Evolutionary conservation across 2,797 vertebrate species (phyloP), one percentile per base, ranked within the genome.

Genomic region (Cottoperca gobio): DNA sequence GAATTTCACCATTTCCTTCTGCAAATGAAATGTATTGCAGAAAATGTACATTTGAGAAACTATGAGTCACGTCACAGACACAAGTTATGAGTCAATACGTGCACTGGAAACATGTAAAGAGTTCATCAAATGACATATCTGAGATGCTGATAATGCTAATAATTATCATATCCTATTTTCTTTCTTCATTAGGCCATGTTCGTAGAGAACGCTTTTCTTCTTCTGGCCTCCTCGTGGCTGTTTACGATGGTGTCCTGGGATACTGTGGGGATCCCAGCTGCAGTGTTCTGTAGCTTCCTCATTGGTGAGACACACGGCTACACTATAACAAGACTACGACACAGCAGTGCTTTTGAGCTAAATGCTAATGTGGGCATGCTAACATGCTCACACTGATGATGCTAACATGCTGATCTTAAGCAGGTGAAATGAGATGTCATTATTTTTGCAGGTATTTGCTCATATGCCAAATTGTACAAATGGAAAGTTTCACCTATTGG

Each of bases 151-250:
- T 10, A 35, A 42, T 70, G n/a, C n/a, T n/a, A n/a, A n/a, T n/a
- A n/a, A n/a, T n/a, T n/a, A n/a, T n/a, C n/a, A n/a, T n/a, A n/a
- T n/a, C 72, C 46, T 78, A 21, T 83, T 12, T 80, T 40, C 42
- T 3, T 81, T 52, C 3, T 24, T 69, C 50, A 43, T 43, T 70
- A 97, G 96, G 89, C 93, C 6, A 97, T 96, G 96, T 92, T 97
- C 77, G 14, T 96, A 66, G 96, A 97, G 84, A 96, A 97, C 23
- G 75, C 80, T 0, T 71, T 96, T 23, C 95, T 97, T 55, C 86
- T 97, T 70, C 90, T 97, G 61, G 73, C 96, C 75, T 96, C 95
- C 42, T 96, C 96, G 0, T 93, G 85, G 86, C 91, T 96, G 76
- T 94, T 95, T 70, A 95, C 94, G 61, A 92, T 86, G 84, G 88